Evolutionary conservation across 2,113 vertebrate species (phyloP).

Genomic region (Chaetodon trifascialis): DNA sequence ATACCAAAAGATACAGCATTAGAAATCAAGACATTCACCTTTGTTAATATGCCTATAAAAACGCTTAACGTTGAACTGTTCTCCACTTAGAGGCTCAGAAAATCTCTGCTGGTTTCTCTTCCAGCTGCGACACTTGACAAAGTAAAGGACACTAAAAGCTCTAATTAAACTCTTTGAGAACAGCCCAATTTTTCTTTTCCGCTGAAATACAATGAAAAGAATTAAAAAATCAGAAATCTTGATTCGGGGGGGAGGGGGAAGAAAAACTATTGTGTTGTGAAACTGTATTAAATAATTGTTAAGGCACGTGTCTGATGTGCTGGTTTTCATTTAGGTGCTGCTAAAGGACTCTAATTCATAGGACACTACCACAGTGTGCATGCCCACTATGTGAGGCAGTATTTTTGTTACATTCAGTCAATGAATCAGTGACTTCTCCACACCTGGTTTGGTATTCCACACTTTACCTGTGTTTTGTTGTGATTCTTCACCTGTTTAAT

Average conservation of each 20-base stretch:
- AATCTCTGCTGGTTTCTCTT: neutral
- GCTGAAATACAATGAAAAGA: neutral
- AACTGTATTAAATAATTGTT: constrained; percentile 1
- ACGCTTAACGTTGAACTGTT: neutral
- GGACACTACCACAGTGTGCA: neutral
- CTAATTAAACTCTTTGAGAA: constrained; percentile 18
- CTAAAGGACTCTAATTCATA: neutral
- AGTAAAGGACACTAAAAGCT: constrained; percentile 34
- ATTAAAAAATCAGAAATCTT: neutral
- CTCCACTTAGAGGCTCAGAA: neutral
- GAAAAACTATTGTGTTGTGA: neutral
- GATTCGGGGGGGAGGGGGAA: neutral
- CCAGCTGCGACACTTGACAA: constrained; percentile 23
- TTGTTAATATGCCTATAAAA: neutral
- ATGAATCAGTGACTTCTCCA: neutral
- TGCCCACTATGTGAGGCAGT: neutral
- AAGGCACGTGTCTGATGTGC: neutral
- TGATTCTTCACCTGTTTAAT: constrained; percentile 8
- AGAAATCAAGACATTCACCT: neutral
- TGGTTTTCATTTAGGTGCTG: neutral
- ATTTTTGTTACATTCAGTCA: constrained; percentile 2
- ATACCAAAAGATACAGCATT: neutral
- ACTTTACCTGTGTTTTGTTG: constrained; percentile 29
- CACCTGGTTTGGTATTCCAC: neutral
- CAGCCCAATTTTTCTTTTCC: neutral